phyloP scores from a whole-genome alignment of 2,113 vertebrate species.

The Echinops telfairi region DNA sequence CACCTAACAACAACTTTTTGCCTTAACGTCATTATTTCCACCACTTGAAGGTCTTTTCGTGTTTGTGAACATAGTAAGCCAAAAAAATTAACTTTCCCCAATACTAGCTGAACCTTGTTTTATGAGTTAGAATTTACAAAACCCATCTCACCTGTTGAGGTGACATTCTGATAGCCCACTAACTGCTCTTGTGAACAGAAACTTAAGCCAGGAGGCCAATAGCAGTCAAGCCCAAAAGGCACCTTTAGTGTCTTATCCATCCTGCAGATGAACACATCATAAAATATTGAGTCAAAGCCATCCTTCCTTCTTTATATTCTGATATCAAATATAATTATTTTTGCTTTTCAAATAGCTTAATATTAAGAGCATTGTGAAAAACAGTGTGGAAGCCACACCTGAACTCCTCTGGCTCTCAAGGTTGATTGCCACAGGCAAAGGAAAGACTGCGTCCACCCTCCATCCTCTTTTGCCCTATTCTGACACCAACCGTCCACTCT shows the following conservation, averaged over 20 bases:
- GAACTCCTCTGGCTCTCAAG: too few relatives aligned
- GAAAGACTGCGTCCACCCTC: too few relatives aligned
- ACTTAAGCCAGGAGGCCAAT: background rate
- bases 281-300: background rate
- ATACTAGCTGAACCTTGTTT: background rate
- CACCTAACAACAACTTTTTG: too few relatives aligned
- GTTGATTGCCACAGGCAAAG: too few relatives aligned
- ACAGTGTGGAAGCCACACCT: too few relatives aligned
- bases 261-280: background rate
- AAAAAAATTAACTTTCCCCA: constrained; percentile 38
- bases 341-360: background rate
- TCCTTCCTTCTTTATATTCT: constrained; percentile 24
- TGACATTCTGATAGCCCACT: background rate
- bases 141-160: background rate
- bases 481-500: too few relatives aligned
- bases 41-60: background rate
- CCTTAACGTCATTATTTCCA: background rate
- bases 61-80: constrained; percentile 19
- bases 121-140: background rate
- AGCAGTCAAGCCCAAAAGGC: background rate
- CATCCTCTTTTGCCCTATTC: too few relatives aligned
- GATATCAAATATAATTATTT: too few relatives aligned
- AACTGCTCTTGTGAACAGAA: background rate
- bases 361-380: constrained; percentile 12
- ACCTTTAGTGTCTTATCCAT: background rate